Conservation (phyloP, 2,888 invertebrate genomes). For the Drosophila acutilabella region DNA sequence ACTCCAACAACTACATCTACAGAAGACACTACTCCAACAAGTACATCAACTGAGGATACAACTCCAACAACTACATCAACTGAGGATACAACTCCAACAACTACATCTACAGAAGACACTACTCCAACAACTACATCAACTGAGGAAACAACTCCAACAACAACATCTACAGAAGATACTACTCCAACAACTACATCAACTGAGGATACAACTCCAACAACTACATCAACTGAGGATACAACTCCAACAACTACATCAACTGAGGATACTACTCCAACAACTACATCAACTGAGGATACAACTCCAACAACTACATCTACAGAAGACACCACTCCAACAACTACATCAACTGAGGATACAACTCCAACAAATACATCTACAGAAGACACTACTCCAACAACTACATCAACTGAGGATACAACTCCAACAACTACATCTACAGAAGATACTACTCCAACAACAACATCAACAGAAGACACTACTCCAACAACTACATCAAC, state of each 20-base stretch:
- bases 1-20: constrained; percentile 2
- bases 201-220: neutral
- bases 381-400: neutral
- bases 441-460: neutral
- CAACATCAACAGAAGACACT: neutral
- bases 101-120: neutral
- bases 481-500: neutral
- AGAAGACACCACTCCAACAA: neutral
- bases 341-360: neutral
- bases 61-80: neutral
- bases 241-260: neutral
- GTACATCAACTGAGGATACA: neutral
- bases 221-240: neutral
- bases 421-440: neutral
- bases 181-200: neutral
- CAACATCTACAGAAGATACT: neutral
- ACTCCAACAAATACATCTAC: neutral
- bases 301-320: constrained; percentile 2
- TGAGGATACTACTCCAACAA: neutral
- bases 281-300: neutral
- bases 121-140: constrained; percentile 3
- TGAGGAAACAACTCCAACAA: neutral
- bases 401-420: neutral
- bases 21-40: neutral
- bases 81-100: neutral